Base-by-base conservation (phyloP, 2,113 vertebrate genomes). In the Psittacula cyanocephala region DNA sequence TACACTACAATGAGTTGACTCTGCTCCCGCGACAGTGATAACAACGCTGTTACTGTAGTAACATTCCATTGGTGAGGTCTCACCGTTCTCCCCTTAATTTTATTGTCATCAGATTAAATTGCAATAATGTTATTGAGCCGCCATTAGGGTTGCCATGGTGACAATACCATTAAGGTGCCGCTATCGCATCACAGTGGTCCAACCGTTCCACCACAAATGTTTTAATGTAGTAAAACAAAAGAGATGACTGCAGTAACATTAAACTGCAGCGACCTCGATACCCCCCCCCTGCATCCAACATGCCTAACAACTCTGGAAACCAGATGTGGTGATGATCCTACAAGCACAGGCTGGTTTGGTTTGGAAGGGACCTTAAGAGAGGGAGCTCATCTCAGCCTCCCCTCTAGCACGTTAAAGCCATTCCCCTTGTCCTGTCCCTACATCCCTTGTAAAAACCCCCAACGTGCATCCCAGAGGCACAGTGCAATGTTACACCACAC, bases 211-310 rank as follows among this genome's bases (percentile, higher is more conserved):
- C 94, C 91, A 43, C 94, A 91, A 95, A 93, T 87, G 91, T 96
- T 96, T 96, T 95, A 92, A 97, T 95, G 95, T 86, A 93, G 95
- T 95, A 96, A 96, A 96, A 95, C 96, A 97, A 94, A 97, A 95
- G 96, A 94, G 94, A 95, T 95, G 86, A 91, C 96, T 81, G 92
- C 96, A 93, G 96, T 35, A 81, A 83, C 86, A 75, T 95, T 84
- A 93, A 93, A 93, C 92, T 92, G 95, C 95, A 81, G 93, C 78
- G 86, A 96, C 95, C 95, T 95, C 95, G 81, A 93, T 95, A 93
- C 95, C 90, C 78, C 80, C 80, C 75, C 88, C 71, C 7, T 60
- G 49, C 49, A 9, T 80, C 89, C 31, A 76, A 33, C 93, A 28
- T 5, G 3, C 20, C 4, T 4, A 81, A 43, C 14, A 9, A 10